Evolutionary conservation across 2,113 vertebrate genomes (phyloP).

Genomic region (Corvus moneduloides): DNA sequence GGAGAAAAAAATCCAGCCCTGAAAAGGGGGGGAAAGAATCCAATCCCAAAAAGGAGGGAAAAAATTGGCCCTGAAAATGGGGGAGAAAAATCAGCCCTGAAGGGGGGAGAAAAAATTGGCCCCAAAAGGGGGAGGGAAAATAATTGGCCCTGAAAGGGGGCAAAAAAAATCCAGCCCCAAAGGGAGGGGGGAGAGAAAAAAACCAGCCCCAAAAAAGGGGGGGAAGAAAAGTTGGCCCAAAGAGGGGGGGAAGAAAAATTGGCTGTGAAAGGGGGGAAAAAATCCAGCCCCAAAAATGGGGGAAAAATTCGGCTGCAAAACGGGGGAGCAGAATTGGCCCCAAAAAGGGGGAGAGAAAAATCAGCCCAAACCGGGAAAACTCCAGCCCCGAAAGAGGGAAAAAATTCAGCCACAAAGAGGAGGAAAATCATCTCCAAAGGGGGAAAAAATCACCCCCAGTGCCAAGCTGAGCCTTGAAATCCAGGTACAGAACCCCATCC

Average conservation of each 20-base stretch:
- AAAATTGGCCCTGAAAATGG: neutral
- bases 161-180: neutral
- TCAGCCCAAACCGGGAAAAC: neutral
- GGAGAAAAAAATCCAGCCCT: neutral
- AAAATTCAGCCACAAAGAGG: neutral
- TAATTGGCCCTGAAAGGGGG: neutral
- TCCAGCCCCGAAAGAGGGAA: no score
- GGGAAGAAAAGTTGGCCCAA: no score
- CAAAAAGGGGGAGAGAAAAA: no score
- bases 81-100: neutral
- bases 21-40: no score
- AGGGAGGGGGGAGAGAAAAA: no score
- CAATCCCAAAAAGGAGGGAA: neutral
- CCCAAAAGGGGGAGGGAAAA: neutral
- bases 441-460: no score
- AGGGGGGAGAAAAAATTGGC: no score
- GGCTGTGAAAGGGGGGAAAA: neutral
- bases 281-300: neutral
- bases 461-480: neutral
- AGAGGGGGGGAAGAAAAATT: neutral
- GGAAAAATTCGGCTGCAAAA: no score
- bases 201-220: no score
- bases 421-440: neutral
- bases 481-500: neutral
- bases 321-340: neutral